Percentiles rank a stretch among this genome's conserved stretches.
These are phyloP conservation scores for Monarcha castaneiventris DNA, from an alignment of 2,113 vertebrate species.

Conservation along the genomic window DNA sequence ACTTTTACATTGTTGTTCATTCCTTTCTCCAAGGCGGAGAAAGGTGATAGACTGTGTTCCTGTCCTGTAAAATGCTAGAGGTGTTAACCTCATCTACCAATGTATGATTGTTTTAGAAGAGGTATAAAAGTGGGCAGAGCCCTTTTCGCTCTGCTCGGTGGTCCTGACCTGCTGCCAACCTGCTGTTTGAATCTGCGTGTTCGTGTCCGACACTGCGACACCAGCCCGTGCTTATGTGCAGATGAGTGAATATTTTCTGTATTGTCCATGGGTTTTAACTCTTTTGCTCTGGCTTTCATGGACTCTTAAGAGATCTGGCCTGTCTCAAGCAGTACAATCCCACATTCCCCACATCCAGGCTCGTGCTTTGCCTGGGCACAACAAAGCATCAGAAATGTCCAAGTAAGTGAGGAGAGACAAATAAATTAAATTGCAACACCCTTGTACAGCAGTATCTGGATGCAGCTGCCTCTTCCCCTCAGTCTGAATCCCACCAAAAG, in stretches of 20 bases:
- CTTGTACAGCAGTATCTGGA: neutral
- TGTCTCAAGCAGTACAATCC: rapidly evolving
- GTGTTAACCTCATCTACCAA: too few relatives aligned
- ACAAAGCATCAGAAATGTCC: neutral
- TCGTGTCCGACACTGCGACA: too few relatives aligned
- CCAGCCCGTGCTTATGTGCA: rapidly evolving
- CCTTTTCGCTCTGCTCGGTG: too few relatives aligned
- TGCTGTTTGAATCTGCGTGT: too few relatives aligned
- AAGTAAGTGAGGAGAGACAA: neutral
- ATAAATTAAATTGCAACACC: neutral
- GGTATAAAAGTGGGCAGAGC: too few relatives aligned
- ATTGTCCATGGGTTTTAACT: neutral
- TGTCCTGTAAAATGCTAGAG: too few relatives aligned
- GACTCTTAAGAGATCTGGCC: neutral
- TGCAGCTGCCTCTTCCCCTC: neutral
- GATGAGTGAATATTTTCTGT: neutral
- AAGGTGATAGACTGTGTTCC: too few relatives aligned
- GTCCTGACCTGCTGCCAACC: too few relatives aligned
- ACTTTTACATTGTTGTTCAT: too few relatives aligned
- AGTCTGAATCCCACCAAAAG: neutral
- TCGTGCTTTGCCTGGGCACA: neutral
- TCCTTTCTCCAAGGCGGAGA: too few relatives aligned
- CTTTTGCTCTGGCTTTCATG: neutral
- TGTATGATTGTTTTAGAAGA: too few relatives aligned
- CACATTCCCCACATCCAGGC: neutral